Base-by-base conservation (phyloP, 2,888 invertebrate species). In the Heliconius erato region DNA sequence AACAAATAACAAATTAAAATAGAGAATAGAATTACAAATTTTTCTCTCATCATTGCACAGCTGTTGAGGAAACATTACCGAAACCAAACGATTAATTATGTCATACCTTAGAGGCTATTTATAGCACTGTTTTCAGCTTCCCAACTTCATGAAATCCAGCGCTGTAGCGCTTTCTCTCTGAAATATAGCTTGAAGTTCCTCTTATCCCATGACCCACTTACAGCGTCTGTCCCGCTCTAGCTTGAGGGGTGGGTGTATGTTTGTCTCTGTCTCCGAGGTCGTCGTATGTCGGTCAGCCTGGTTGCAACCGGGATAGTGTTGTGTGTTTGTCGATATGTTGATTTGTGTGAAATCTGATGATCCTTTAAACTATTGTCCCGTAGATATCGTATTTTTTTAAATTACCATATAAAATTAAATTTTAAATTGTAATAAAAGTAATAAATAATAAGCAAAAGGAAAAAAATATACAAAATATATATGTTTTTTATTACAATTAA, bases 201-300 rank as follows among this genome's bases (percentile, higher is more conserved):
- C 92, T 93, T 91, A 92, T 94, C 94, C 94, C 93, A 92, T 96
- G 95, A 96, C 95, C 95, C 92, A 96, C 91, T 94, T 95, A 91
- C 84, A 88, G 90, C 74, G 86, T 88, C 87, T 85, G 85, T 92
- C 91, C 85, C 87, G 86, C 72, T 92, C 88, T 44, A 83, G 28
- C 88, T 28, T n/a, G 59, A 35, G 72, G 32, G 54, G 65, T 80
- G 67, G 54, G 79, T 84, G 84, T 92, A 88, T 85, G 78, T 84
- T 79, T 82, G 83, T 94, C 94, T 88, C 89, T 87, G 77, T 93
- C 91, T 87, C 85, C 94, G 94, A 94, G 95, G 95, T 95, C 94
- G 94, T 88, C 89, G 88, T 91, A 95, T 93, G 92, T 95, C 94
- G 95, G 94, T 94, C 94, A 95, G 91, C 91, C 89, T 91, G 91